Percentiles rank a stretch among this genome's conserved stretches.
Conservation (phyloP, 2,888 invertebrate genomes). For the Homarus gammarus region DNA sequence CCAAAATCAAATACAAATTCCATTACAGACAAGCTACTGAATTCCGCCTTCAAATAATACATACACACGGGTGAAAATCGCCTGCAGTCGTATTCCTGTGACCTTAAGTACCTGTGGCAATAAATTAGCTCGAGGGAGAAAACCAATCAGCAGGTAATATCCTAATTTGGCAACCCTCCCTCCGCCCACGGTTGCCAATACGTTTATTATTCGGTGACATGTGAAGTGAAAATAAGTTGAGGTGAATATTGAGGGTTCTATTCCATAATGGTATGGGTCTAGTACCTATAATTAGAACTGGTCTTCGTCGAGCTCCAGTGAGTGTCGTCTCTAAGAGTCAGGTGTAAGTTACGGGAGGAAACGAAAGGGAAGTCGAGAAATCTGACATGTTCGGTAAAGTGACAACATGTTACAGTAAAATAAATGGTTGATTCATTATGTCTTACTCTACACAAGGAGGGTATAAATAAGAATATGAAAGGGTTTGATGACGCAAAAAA, state of each 20-base stretch:
- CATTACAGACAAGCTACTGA: neutral
- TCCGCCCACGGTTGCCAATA: slow-evolving; percentile 3
- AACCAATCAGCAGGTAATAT: slow-evolving; percentile 66
- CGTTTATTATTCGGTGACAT: neutral
- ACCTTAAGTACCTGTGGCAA: slow-evolving; percentile 56
- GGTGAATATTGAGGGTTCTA: neutral
- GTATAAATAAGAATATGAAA: too few species aligned
- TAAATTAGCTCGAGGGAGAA: slow-evolving; percentile 63
- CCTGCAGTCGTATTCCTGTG: slow-evolving; percentile 11
- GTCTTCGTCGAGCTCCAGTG: too few species aligned
- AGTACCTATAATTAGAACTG: too few species aligned
- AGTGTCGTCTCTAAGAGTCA: too few species aligned
- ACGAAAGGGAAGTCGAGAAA: too few species aligned
- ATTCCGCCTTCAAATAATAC: neutral
- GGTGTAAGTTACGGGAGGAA: too few species aligned
- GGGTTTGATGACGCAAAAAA: too few species aligned
- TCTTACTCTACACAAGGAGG: too few species aligned
- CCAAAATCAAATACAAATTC: neutral
- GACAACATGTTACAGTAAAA: too few species aligned
- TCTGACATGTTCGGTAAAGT: too few species aligned
- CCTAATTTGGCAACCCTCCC: slow-evolving; percentile 55
- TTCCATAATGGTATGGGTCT: too few species aligned
- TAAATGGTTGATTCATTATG: too few species aligned
- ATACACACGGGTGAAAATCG: neutral
- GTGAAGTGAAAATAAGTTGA: neutral